Conservation (phyloP, 2,797 vertebrate genomes). For the Oreochromis grahami region DNA sequence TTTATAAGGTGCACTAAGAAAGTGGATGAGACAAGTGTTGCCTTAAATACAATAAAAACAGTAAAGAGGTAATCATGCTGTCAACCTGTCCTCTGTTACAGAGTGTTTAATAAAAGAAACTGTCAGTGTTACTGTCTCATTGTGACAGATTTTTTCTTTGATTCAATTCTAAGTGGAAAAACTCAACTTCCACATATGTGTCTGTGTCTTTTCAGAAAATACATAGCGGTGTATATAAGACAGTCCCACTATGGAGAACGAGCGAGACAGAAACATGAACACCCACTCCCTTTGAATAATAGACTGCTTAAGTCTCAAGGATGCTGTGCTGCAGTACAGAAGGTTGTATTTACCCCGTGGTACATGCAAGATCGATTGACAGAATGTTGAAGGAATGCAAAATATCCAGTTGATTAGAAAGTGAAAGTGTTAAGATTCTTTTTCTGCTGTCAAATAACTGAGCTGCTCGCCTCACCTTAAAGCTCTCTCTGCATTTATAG, state of each 20-base stretch:
- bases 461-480: neutral
- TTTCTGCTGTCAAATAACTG: neutral
- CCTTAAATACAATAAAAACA: neutral
- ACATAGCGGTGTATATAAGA: neutral
- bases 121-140: neutral
- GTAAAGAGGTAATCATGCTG: neutral
- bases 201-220: neutral
- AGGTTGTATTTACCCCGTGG: neutral
- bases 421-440: neutral
- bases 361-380: neutral
- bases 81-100: neutral
- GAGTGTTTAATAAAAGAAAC: neutral
- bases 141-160: neutral
- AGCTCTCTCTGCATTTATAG: neutral
- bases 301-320: neutral
- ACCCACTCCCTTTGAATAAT: neutral
- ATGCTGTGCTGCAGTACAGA: neutral
- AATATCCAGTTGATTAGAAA: conserved; percentile 34
- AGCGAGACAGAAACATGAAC: neutral
- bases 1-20: neutral
- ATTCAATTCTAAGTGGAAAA: neutral
- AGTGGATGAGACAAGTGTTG: neutral
- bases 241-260: neutral
- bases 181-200: neutral
- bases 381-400: conserved; percentile 17